A percentile compares a stretch with the other conserved stretches of the same genome.
Conservation (phyloP, 2,888 invertebrate species). For the Conops quadrifasciatus region DNA sequence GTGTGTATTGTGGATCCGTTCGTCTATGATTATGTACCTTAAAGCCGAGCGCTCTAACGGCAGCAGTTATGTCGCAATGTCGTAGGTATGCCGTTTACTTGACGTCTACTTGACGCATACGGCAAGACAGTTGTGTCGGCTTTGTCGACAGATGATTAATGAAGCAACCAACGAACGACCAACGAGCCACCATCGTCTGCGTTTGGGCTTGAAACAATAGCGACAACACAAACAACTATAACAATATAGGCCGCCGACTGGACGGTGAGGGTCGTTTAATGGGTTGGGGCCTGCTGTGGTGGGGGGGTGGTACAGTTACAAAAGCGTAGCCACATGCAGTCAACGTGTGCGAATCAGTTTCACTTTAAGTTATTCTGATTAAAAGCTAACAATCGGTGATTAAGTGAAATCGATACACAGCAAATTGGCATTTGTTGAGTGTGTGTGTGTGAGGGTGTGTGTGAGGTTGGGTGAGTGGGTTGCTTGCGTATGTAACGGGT, state of each 20-base stretch:
- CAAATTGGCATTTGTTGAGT: constrained; percentile 38
- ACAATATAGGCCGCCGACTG: neutral
- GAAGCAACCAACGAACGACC: too few species aligned
- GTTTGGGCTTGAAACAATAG: neutral
- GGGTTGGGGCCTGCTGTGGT: neutral
- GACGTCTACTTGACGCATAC: too few species aligned
- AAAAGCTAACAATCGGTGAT: constrained; percentile 35
- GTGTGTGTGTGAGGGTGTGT: neutral
- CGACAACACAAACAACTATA: constrained; percentile 9
- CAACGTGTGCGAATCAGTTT: constrained; percentile 31
- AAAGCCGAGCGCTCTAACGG: too few species aligned
- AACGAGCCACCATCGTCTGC: too few species aligned
- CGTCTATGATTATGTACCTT: too few species aligned
- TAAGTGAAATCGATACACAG: constrained; percentile 36
- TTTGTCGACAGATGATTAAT: too few species aligned
- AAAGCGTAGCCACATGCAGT: neutral
- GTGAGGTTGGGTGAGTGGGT: constrained; percentile 1
- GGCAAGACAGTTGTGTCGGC: too few species aligned
- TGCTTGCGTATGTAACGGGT: neutral
- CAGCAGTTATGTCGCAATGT: too few species aligned
- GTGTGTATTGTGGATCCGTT: too few species aligned
- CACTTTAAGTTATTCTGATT: constrained; percentile 34
- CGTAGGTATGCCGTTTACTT: too few species aligned
- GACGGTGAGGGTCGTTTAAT: neutral
- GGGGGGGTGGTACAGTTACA: neutral